Percentiles rank a stretch among this genome's conserved stretches.
Evolutionary conservation across 2,888 invertebrate genomes (phyloP).

Genomic region (Cataglyphis altisquamis): DNA sequence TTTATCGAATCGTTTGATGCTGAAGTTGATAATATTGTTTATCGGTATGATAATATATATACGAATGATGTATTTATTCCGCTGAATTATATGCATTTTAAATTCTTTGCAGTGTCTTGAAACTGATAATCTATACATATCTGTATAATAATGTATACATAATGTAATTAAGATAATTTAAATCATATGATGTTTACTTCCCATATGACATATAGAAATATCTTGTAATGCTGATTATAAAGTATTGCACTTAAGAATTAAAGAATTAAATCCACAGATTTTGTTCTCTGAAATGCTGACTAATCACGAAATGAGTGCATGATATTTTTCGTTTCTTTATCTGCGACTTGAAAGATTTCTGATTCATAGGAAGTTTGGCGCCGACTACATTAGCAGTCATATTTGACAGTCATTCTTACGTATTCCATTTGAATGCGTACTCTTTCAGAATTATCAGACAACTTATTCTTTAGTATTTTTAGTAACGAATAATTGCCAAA

Average conservation of each 20-base stretch:
- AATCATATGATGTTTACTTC: background rate
- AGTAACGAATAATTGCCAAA: background rate
- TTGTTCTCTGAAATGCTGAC: slow-evolving; percentile 7
- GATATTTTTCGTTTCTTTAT: background rate
- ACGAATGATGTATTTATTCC: background rate
- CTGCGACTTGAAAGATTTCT: slow-evolving; percentile 6
- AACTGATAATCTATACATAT: background rate
- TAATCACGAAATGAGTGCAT: slow-evolving; percentile 15
- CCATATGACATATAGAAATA: background rate
- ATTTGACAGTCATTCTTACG: slow-evolving; percentile 4
- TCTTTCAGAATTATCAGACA: background rate
- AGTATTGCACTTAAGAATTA: background rate
- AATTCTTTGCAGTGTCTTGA: background rate
- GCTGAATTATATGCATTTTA: background rate
- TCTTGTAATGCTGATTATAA: slow-evolving; percentile 8
- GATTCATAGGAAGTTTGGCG: slow-evolving; percentile 25
- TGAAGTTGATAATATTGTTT: background rate
- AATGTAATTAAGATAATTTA: background rate
- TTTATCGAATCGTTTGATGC: slow-evolving; percentile 22
- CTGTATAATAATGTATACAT: background rate
- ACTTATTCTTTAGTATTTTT: background rate
- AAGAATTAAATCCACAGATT: background rate
- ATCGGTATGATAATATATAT: background rate
- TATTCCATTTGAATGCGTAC: background rate
- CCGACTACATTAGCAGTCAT: slow-evolving; percentile 31